phyloP scores from a whole-genome alignment of 2,888 invertebrate genomes.

The Caenorhabditis afra region DNA sequence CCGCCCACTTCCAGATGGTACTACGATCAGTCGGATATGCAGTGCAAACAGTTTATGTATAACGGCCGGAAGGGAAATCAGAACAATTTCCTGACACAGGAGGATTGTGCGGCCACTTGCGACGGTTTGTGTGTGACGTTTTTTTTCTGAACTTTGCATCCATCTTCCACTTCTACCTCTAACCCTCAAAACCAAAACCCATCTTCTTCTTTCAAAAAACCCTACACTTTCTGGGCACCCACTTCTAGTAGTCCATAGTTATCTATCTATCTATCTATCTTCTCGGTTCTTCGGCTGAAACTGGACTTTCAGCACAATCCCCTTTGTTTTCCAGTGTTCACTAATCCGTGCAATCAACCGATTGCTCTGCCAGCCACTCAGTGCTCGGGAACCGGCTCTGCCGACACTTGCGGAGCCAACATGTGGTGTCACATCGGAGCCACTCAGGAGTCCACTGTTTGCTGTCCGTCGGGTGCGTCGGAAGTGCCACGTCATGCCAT shows the following conservation, averaged over 20 bases:
- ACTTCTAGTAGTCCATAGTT: background rate
- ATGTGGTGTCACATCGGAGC: constrained; percentile 79
- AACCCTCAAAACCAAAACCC: too few species aligned
- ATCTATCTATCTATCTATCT: constrained; percentile 25
- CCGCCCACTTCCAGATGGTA: constrained; percentile 72
- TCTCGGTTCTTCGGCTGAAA: too few species aligned
- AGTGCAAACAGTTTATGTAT: constrained; percentile 74
- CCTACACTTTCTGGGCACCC: too few species aligned
- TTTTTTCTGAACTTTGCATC: background rate
- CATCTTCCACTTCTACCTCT: background rate
- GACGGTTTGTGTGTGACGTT: constrained; percentile 67
- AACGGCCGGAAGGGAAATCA: constrained; percentile 77
- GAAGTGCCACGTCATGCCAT: background rate
- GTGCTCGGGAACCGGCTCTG: constrained; percentile 62
- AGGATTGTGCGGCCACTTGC: constrained; percentile 77
- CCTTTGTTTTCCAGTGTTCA: constrained; percentile 69
- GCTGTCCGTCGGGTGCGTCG: constrained; percentile 75
- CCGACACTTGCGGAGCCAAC: constrained; percentile 66
- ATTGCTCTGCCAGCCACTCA: constrained; percentile 67
- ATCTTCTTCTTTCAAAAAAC: too few species aligned
- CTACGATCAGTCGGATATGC: constrained; percentile 70
- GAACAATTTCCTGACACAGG: constrained; percentile 77
- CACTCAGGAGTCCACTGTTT: constrained; percentile 73
- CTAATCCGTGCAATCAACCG: constrained; percentile 76
- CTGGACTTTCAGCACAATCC: background rate